phyloP scores from a whole-genome alignment of 2,113 vertebrate genomes.

The Aplodontia rufa region DNA sequence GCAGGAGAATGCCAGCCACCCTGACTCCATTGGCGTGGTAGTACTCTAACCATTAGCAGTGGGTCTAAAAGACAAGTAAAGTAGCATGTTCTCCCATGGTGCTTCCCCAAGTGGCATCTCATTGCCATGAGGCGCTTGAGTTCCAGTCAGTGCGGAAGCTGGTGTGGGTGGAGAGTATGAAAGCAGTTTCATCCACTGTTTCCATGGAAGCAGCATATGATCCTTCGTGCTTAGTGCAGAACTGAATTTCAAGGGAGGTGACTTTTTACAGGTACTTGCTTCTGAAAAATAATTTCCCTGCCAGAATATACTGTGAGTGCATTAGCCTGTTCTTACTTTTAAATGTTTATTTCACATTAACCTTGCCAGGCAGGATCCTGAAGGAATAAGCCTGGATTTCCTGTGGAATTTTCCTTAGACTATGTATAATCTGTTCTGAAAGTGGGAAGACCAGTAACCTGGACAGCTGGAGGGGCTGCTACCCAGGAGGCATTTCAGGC shows the following conservation, averaged over 20 bases:
- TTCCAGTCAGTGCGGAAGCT: slow-evolving; percentile 66
- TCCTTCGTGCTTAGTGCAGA: slow-evolving; percentile 44
- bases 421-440: background rate
- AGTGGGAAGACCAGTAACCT: background rate
- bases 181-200: slow-evolving; percentile 70
- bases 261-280: slow-evolving; percentile 73
- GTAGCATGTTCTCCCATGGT: background rate
- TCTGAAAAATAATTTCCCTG: slow-evolving; percentile 67
- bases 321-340: slow-evolving; percentile 21
- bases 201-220: slow-evolving; percentile 74
- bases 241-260: slow-evolving; percentile 62
- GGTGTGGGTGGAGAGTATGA: slow-evolving; percentile 72
- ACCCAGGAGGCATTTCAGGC: background rate
- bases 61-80: slow-evolving; percentile 16
- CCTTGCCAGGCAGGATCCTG: slow-evolving; percentile 36
- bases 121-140: slow-evolving; percentile 28
- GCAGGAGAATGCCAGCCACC: background rate
- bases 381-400: slow-evolving; percentile 23
- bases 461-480: background rate
- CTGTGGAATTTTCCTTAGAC: slow-evolving; percentile 51
- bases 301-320: slow-evolving; percentile 54
- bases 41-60: background rate
- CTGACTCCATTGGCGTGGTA: background rate
- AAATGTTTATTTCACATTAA: slow-evolving; percentile 38
- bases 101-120: slow-evolving; percentile 48